Evolutionary conservation across 2,888 invertebrate genomes (phyloP).

Genomic region (Pseudococcus longispinus): DNA sequence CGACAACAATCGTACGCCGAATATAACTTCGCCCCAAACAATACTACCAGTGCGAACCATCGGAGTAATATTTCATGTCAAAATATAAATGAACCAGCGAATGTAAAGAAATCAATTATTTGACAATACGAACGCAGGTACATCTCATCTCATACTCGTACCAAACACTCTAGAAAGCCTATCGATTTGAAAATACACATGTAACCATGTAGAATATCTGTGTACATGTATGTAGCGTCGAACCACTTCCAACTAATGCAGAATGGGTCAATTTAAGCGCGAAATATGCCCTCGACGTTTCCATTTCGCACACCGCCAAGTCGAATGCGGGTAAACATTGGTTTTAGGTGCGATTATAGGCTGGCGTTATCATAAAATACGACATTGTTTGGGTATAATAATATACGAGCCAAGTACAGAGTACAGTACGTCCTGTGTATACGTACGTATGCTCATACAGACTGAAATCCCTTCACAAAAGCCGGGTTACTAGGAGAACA

Average conservation of each 20-base stretch:
- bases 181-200: background rate
- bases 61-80: background rate
- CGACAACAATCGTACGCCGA: background rate
- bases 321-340: background rate
- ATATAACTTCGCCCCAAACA: background rate
- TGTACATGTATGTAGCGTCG: background rate
- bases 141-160: background rate
- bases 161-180: background rate
- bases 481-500: background rate
- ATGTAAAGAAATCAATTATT: background rate
- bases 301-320: background rate
- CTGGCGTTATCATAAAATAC: background rate
- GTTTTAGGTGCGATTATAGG: background rate
- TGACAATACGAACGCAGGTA: background rate
- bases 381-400: background rate
- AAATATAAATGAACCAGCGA: background rate
- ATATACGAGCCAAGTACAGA: background rate
- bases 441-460: background rate
- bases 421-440: background rate
- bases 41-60: background rate
- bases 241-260: background rate
- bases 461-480: background rate
- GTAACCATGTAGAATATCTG: background rate
- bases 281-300: background rate
- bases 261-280: background rate